These are phyloP conservation scores for Caenorhabditis remanei DNA, from an alignment of 1,140 invertebrate species.

Conservation along the genomic window DNA sequence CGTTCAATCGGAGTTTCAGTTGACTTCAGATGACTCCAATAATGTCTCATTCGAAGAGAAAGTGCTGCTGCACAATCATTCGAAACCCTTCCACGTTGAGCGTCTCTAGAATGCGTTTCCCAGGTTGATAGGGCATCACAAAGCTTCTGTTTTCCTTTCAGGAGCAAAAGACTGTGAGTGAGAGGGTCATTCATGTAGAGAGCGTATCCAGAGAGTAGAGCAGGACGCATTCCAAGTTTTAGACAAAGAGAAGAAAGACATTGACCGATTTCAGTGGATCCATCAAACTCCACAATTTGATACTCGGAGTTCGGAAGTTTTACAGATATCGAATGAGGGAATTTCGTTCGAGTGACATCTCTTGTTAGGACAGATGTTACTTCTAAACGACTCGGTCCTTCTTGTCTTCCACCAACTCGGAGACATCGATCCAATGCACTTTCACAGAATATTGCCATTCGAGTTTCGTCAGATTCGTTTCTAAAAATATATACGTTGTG, in stretches of 20 bases:
- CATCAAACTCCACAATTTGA: slow-evolving; percentile 75
- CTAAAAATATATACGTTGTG: neutral
- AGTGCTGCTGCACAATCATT: slow-evolving; percentile 52
- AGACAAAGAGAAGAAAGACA: slow-evolving; percentile 72
- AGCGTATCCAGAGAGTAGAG: slow-evolving; percentile 72
- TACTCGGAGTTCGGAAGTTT: slow-evolving; percentile 70
- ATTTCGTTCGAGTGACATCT: slow-evolving; percentile 69
- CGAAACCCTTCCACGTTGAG: slow-evolving; percentile 61
- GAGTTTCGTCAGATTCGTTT: slow-evolving; percentile 58
- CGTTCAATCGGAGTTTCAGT: slow-evolving; percentile 71
- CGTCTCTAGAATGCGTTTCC: slow-evolving; percentile 68
- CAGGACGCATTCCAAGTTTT: slow-evolving; percentile 71
- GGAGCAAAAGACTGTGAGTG: slow-evolving; percentile 61
- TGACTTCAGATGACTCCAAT: slow-evolving; percentile 68
- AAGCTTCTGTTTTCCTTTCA: slow-evolving; percentile 72
- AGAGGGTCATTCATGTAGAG: slow-evolving; percentile 70
- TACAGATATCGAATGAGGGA: slow-evolving; percentile 72
- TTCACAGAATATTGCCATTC: slow-evolving; percentile 71
- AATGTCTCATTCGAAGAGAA: slow-evolving; percentile 69
- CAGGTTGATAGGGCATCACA: slow-evolving; percentile 71
- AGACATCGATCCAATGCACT: slow-evolving; percentile 64
- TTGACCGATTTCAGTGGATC: slow-evolving; percentile 73
- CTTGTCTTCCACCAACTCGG: slow-evolving; percentile 67
- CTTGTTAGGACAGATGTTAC: slow-evolving; percentile 69
- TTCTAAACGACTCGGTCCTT: slow-evolving; percentile 73